Base-by-base conservation (phyloP, 1,140 invertebrate genomes). In the Neelides sp. region DNA sequence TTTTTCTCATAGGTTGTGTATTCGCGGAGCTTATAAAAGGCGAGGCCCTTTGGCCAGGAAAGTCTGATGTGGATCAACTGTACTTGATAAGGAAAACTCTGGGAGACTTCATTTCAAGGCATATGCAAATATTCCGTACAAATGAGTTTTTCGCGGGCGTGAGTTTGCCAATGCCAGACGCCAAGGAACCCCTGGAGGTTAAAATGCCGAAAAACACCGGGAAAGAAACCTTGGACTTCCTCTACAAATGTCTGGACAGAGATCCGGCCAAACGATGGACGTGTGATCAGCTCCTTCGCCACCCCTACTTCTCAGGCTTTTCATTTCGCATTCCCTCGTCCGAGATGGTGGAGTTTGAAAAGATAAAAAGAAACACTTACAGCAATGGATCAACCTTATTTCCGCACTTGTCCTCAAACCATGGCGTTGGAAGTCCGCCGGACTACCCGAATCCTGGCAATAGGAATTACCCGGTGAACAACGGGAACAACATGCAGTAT, bases 41-140 rank as follows among this genome's bases (percentile, higher is more conserved):
- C n/a, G 89, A 95, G 67, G 88, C 90, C 0, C 67, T 98, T 1
- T 97, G 93, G 93, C 92, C 93, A 0, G 94, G 94, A 39, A 90
- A 96, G 70, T 96, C 93, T 10, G 95, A 99, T 65, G 84, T 98
- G 1, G 95, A 99, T 71, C 95, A 99, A 67, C 69, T 99, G 22
- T 98, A 94, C 70, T 74, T 61, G 10, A 61, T 61, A 19, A 32
- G 59, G 26, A 57, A 57, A 35, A 61, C 59, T 12, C 50, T 61
- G 52, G 78, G 93, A 12, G 91, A 98, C 63, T 72, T 98, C 4
- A 74, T 95, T 58, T 84, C 89, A 1, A 74, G 91, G 40, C 94
- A 98, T 67, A 83, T 97, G 77, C 79, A 87, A 54, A 91, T 94
- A 61, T 98, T 98, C 66, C 85, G 85, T 22, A 83, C 81, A 57